A percentile compares a stretch with the other conserved stretches of the same genome.
phyloP scores from a whole-genome alignment of 2,113 vertebrate species.

The Hippopotamus amphibius region DNA sequence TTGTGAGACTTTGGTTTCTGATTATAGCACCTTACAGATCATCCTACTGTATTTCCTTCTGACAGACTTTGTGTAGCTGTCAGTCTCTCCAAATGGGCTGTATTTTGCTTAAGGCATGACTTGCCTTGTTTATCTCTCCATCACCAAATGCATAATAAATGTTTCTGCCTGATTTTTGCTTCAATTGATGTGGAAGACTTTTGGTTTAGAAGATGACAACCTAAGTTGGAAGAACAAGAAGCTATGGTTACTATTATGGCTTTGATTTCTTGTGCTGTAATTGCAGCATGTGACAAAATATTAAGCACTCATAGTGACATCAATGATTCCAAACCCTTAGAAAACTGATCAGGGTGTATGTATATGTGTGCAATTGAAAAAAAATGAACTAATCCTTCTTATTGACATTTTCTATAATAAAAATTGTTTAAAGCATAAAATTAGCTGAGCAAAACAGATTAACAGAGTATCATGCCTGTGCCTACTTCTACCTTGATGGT shows the following conservation, averaged over 20 bases:
- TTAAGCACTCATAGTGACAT: constrained; percentile 4
- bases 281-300: neutral
- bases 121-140: constrained; percentile 43
- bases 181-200: constrained; percentile 54
- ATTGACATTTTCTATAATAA: neutral
- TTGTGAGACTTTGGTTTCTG: neutral
- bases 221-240: constrained; percentile 60
- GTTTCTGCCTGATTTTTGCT: constrained; percentile 38
- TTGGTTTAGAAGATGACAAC: constrained; percentile 64
- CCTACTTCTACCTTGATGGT: neutral
- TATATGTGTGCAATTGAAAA: neutral
- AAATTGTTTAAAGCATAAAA: neutral
- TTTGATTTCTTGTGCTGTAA: constrained; percentile 54
- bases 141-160: constrained; percentile 10
- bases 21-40: neutral
- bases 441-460: neutral
- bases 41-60: neutral
- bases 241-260: constrained; percentile 25
- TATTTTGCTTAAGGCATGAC: neutral
- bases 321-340: constrained; percentile 27
- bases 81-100: neutral
- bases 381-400: neutral
- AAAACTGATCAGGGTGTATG: neutral
- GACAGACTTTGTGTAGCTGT: neutral
- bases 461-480: neutral